Evolutionary conservation across 1,140 invertebrate species (phyloP), one percentile per base, ranked within the genome.

Genomic region (Trichogramma pretiosum): DNA sequence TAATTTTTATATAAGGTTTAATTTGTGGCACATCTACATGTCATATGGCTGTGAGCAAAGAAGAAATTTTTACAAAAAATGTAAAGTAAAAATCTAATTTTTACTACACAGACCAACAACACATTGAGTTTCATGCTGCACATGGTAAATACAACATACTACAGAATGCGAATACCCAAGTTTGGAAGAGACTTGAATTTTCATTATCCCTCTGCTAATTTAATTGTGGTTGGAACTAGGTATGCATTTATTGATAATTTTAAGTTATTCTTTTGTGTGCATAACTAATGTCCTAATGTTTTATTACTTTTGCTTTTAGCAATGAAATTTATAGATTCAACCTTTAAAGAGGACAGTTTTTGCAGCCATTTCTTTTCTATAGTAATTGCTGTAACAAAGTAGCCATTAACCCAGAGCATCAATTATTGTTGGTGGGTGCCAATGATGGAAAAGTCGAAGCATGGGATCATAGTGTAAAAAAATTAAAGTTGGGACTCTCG

Each of bases 11-110:
- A 51, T 48, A 75, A 77, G 81, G 81, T n/a, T 60, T 96, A 35
- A 95, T 97, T 56, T 89, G 88, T 73, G 94, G 94, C 4, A 96
- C 94, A 1, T 96, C 93, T 2, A 91, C 89, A 5, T 97, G 94
- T 64, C 92, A 95, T 59, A 95, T 97, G 90, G 82, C 83, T 57
- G 79, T 95, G 10, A 85, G 80, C 49, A 66, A 77, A 36, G 67
- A 79, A 16, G 75, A 83, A 14, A 68, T 84, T 14, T 82, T 83
- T 64, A 82, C 89, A 0, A 67, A 79, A n/a, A n/a, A n/a, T n/a
- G n/a, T n/a, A n/a, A n/a, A n/a, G n/a, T n/a, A n/a, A n/a, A n/a
- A n/a, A n/a, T n/a, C n/a, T n/a, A n/a, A n/a, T n/a, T n/a, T n/a
- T n/a, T n/a, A n/a, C n/a, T n/a, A n/a, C n/a, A n/a, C n/a, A n/a